Evolutionary conservation across 2,888 invertebrate species (phyloP), one percentile per base, ranked within the genome.

Genomic region (Glaucopsyche alexis): DNA sequence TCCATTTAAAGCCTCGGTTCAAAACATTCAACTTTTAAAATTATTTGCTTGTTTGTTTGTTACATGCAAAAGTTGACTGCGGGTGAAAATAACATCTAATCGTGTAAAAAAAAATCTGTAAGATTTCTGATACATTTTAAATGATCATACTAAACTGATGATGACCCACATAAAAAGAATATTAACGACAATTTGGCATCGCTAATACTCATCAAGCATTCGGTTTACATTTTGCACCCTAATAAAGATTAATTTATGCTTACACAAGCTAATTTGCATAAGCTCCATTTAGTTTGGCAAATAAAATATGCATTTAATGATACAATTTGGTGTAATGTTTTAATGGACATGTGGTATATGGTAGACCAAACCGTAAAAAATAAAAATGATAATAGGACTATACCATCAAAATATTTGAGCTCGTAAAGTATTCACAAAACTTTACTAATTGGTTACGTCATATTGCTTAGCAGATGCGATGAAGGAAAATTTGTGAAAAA

Each of bases 201-300:
- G 49, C 42, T 47, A 40, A 52, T 38, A 52, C 71, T 40, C 38
- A 50, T 50, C 71, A 19, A 49, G 19, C 19, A 71, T 71, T 29
- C 55, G 42, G 71, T 52, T 16, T 40, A 55, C 42, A n/a, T 55
- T 60, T 55, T 71, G 42, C 8, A 13, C 52, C 38, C 69, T 69
- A 69, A 69, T 69, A 69, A 69, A 69, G 66, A 70, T 69, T 73
- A 71, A 73, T 75, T 69, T 47, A 72, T 72, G 72, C 69, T 70
- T 71, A 47, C 70, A 69, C 70, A 72, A 38, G 66, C 16, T 11
- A 49, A 72, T 72, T 72, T 67, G 66, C 72, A 67, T 72, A 72
- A 72, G 72, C 72, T 50, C 45, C 13, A 66, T 66, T 19, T 47
- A n/a, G 66, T 67, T 67, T 66, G 66, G 52, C 64, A 73, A 55